Conservation (phyloP, 2,113 vertebrate genomes). For the Carassius auratus region DNA sequence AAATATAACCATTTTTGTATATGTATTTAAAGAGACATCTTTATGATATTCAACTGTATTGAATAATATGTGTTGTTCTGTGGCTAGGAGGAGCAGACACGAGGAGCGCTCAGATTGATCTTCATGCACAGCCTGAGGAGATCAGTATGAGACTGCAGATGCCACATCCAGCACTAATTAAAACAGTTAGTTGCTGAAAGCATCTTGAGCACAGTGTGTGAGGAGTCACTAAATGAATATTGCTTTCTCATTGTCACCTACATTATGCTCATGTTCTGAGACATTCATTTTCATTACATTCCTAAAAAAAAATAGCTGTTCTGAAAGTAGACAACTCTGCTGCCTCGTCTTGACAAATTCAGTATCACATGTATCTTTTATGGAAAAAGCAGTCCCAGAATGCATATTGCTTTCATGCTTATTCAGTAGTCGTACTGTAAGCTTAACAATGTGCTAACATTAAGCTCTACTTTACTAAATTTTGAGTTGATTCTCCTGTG, state of each 20-base stretch:
- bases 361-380: not conserved
- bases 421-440: not conserved
- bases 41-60: not conserved
- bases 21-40: not conserved
- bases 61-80: conserved; percentile 14
- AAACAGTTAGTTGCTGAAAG: conserved; percentile 14
- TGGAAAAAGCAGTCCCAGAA: not conserved
- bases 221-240: not conserved
- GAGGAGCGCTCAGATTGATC: conserved; percentile 21
- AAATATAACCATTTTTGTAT: not conserved
- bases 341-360: not conserved
- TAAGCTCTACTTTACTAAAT: not conserved
- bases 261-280: not conserved
- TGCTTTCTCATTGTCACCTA: conserved; percentile 11
- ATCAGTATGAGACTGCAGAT: conserved; percentile 48
- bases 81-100: not conserved
- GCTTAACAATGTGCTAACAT: not conserved
- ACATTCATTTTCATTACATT: not conserved
- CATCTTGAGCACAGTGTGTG: not conserved
- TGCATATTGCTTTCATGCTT: not conserved
- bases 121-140: conserved; percentile 35
- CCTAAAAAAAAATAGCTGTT: not conserved
- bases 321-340: not conserved
- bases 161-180: conserved; percentile 40
- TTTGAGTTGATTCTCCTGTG: not conserved